These are phyloP conservation scores for Mustela lutreola DNA, from an alignment of 2,113 vertebrate genomes.

Conservation along the genomic window DNA sequence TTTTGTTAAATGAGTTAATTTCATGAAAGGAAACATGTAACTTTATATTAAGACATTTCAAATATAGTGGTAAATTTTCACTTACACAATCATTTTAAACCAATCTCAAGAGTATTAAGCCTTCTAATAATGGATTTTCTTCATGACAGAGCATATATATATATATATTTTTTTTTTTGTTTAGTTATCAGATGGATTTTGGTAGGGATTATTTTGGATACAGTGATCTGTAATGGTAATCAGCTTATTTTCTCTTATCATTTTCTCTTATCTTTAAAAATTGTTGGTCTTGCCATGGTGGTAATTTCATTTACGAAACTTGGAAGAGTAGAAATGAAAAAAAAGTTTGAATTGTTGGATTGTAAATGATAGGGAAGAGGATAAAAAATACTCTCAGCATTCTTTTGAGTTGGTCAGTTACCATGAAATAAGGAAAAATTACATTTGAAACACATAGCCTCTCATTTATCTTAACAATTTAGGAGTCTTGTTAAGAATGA, in stretches of 20 bases:
- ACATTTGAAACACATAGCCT: not conserved
- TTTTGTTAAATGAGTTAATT: not conserved
- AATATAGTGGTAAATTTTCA: not conserved
- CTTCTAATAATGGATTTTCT: not conserved
- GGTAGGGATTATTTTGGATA: not conserved
- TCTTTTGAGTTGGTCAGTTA: not conserved
- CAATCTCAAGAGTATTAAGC: not conserved
- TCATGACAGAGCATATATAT: not conserved
- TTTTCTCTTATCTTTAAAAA: not conserved
- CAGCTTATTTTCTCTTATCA: not conserved
- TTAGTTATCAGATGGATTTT: not conserved
- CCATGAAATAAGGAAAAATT: not conserved
- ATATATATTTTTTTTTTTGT: not conserved
- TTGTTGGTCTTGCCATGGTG: not conserved
- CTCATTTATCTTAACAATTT: conserved; percentile 6
- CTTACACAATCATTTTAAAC: not conserved
- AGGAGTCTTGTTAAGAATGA: not conserved
- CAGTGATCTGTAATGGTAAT: not conserved
- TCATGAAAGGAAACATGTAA: not conserved
- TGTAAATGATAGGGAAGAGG: not conserved
- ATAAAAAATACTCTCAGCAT: not conserved
- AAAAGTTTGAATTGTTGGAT: not conserved
- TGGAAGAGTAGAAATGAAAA: not conserved
- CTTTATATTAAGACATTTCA: not conserved
- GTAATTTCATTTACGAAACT: not conserved